Base-by-base conservation (phyloP, 1,140 invertebrate species). In the Ctenoplectra terminalis region DNA sequence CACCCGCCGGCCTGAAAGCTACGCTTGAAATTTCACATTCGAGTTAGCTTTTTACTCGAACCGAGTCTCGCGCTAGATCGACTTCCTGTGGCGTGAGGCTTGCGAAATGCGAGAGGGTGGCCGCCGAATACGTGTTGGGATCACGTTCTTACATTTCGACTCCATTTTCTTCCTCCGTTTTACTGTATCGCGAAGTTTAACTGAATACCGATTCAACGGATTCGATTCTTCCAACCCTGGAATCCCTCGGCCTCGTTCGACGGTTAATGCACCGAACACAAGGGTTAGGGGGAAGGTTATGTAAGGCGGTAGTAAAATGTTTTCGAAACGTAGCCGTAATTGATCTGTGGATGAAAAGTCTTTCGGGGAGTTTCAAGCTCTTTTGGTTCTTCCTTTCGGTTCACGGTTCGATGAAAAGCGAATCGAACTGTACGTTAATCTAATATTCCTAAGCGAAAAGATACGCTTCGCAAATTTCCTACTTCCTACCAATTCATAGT, bases 1-100 rank as follows among this genome's bases (percentile, higher is more conserved):
- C 23, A 48, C 46, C 43, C 67, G 69, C 26, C 52, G 43, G 31
- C 67, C 54, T 48, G 58, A 82, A 76, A 74, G 86, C 82, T 80
- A 86, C 73, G 81, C 77, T 48, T 46, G 81, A 88, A 83, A 88
- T 87, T 88, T 88, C 81, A 88, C 87, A 88, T 88, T 88, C 85
- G 84, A 84, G 81, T 88, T 75, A 64, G 83, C 87, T 88, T 88
- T 86, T 88, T 88, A 69, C 76, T 86, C 81, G 77, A 88, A 34
- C 77, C 81, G 60, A 29, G 75, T 50, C 74, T 78, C 60, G 58
- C 54, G 67, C 37, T 61, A 80, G 87, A 82, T 87, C 82, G 87
- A 85, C 71, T 84, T 58, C 77, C 64, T 43, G 58, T 87, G 87
- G 87, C 72, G 81, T 85, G 87, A 88, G 87, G 87, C 70, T 83